Evolutionary conservation across 2,113 vertebrate genomes (phyloP).

Genomic region (Leptosomus discolor): DNA sequence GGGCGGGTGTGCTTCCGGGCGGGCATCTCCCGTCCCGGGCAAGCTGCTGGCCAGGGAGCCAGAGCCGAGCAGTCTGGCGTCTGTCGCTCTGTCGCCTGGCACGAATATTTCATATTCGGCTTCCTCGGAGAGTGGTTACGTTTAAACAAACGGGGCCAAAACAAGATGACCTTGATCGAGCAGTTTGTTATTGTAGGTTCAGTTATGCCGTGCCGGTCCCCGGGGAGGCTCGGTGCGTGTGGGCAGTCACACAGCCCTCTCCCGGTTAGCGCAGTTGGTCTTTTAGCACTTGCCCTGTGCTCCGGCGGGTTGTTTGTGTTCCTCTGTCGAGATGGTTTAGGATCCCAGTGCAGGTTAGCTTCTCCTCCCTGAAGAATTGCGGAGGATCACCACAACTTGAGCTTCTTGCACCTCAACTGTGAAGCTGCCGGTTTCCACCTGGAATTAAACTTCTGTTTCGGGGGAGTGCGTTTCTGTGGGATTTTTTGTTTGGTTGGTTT

Average conservation of each 20-base stretch:
- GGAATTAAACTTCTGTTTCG: neutral
- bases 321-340: neutral
- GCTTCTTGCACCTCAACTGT: neutral
- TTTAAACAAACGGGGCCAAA: neutral
- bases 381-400: neutral
- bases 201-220: neutral
- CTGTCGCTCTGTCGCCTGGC: accelerated
- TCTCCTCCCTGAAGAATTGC: neutral
- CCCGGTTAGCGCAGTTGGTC: neutral
- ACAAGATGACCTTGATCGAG: constrained; percentile 16
- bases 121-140: neutral
- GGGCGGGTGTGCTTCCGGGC: neutral
- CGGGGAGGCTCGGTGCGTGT: neutral
- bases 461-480: neutral
- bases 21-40: neutral
- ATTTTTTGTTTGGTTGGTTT: neutral
- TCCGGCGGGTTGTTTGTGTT: neutral
- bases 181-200: neutral
- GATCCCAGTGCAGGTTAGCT: neutral
- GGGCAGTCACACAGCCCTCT: neutral
- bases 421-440: neutral
- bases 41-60: accelerated
- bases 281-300: neutral
- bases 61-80: accelerated
- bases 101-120: accelerated